Percentiles rank a stretch among this genome's conserved stretches.
phyloP scores from a whole-genome alignment of 30 jellyfish, hydroid and myxozoan species.

The Aurelia sp. region DNA sequence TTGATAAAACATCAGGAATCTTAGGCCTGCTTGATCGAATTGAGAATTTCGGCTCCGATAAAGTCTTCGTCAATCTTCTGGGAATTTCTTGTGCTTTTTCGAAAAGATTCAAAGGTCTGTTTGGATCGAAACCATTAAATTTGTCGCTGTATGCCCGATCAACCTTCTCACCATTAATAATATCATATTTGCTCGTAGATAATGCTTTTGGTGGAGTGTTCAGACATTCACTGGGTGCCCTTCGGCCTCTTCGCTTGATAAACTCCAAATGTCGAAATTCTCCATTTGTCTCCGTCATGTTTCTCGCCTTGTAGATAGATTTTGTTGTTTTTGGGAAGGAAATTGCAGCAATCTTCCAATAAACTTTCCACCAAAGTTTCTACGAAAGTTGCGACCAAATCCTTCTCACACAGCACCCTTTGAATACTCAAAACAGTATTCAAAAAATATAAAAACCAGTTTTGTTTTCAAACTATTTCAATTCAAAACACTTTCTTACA shows the following conservation, averaged over 20 bases:
- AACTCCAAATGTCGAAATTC: constrained; percentile 63
- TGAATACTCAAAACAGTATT: too few relatives aligned
- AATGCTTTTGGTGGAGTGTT: constrained; percentile 46
- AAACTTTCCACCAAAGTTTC: too few relatives aligned
- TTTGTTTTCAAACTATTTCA: too few relatives aligned
- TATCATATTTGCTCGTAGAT: constrained; percentile 29
- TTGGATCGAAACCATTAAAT: constrained; percentile 55
- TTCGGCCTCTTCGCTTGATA: constrained; percentile 58
- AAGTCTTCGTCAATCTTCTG: constrained; percentile 47
- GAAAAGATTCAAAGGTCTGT: constrained; percentile 44
- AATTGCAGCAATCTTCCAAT: neutral
- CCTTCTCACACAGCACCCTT: too few relatives aligned
- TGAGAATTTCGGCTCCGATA: constrained; percentile 41
- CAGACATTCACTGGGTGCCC: constrained; percentile 53
- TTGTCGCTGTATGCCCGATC: constrained; percentile 11
- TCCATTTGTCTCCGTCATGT: constrained; percentile 47
- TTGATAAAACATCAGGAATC: constrained; percentile 57
- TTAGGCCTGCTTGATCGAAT: constrained; percentile 50
- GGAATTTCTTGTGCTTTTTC: constrained; percentile 26
- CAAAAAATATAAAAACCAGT: too few relatives aligned
- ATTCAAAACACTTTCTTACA: neutral
- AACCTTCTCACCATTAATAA: constrained; percentile 45
- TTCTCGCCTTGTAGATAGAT: too few relatives aligned
- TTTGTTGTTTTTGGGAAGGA: neutral
- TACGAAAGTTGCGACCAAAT: too few relatives aligned